Conservation (phyloP, 2,113 vertebrate species). For the Pantherophis guttatus region DNA sequence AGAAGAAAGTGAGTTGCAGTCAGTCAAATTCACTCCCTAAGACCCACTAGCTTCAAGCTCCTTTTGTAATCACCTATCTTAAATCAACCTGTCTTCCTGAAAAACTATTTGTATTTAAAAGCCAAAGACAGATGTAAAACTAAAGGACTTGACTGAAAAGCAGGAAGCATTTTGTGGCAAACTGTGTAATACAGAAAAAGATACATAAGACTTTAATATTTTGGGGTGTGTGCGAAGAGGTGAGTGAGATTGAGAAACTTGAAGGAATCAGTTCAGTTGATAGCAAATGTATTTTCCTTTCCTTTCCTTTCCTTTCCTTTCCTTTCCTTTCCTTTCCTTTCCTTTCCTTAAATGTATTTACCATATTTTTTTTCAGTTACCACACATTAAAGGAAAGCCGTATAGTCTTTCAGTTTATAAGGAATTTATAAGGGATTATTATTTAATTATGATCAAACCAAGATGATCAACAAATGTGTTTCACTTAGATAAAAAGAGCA, state of each 20-base stretch:
- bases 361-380: background rate
- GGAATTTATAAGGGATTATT: background rate
- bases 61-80: conserved; percentile 23
- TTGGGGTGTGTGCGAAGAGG: background rate
- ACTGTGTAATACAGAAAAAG: background rate
- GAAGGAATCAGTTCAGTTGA: background rate
- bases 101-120: conserved; percentile 21
- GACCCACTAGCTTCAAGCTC: conserved; percentile 14
- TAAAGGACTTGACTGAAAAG: background rate
- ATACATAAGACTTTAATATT: background rate
- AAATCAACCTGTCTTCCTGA: conserved; percentile 21
- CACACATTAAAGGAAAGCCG: background rate
- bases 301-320: background rate
- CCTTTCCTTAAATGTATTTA: background rate
- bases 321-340: background rate
- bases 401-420: background rate
- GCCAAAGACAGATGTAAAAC: conserved; percentile 20
- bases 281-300: background rate
- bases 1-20: background rate
- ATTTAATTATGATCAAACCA: background rate
- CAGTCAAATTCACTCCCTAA: conserved; percentile 19
- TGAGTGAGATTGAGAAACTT: background rate
- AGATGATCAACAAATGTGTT: background rate
- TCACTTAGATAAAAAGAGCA: background rate
- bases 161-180: background rate